These are phyloP conservation scores for Enteromius afrohamiltoni DNA, from an alignment of 2,797 vertebrate species.

Conservation along the genomic window DNA sequence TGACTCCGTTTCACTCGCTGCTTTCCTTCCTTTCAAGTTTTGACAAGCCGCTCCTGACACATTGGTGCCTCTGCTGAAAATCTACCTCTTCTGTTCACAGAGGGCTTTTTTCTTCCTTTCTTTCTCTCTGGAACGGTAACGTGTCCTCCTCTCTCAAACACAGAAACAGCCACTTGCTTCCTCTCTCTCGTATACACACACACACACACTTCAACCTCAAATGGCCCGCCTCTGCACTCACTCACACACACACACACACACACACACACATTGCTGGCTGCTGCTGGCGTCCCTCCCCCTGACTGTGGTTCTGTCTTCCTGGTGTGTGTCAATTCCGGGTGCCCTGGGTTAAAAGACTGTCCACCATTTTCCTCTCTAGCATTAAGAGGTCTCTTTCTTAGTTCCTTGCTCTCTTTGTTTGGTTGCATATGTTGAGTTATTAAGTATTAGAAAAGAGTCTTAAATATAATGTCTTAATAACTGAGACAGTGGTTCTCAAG, in stretches of 20 bases:
- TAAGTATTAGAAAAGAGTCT: neutral
- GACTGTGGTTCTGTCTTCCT: constrained; percentile 51
- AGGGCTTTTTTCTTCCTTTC: neutral
- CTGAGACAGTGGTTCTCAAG: neutral
- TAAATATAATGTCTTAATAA: neutral
- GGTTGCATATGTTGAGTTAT: neutral
- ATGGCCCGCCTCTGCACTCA: constrained; percentile 24
- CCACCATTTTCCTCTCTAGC: constrained; percentile 26
- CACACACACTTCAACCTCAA: constrained; percentile 7
- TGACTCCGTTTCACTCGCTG: neutral
- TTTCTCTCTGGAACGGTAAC: constrained; percentile 1
- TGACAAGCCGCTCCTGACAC: constrained; percentile 15
- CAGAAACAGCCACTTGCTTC: constrained; percentile 42
- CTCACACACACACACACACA: constrained; percentile 3
- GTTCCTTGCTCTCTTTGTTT: constrained; percentile 11
- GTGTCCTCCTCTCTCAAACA: constrained; percentile 30
- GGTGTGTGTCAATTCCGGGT: constrained; percentile 49
- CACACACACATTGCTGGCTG: neutral
- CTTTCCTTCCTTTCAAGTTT: constrained; percentile 17
- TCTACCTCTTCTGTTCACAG: neutral
- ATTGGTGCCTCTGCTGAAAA: neutral
- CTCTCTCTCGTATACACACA: constrained; percentile 7
- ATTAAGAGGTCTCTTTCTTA: neutral
- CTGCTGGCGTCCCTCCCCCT: constrained; percentile 45
- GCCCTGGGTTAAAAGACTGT: constrained; percentile 9